Evolutionary conservation across 2,888 invertebrate genomes (phyloP).

Genomic region (Syrista parreyssii): DNA sequence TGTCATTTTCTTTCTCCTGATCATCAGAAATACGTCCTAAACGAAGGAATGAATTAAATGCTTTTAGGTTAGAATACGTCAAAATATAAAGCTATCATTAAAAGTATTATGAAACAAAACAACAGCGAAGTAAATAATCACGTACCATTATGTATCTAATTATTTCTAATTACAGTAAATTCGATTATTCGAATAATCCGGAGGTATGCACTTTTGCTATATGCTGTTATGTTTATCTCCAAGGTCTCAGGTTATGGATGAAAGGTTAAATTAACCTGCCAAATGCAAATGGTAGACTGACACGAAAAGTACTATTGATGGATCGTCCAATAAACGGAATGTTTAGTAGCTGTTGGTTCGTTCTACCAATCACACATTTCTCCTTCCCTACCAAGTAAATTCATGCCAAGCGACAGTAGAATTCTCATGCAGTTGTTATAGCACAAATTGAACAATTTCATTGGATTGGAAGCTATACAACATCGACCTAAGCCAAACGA

Average conservation of each 20-base stretch:
- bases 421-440: not conserved
- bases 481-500: not conserved
- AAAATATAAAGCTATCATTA: not conserved
- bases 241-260: constrained; percentile 38
- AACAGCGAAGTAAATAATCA: not conserved
- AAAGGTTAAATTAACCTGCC: constrained; percentile 42
- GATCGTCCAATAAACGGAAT: not conserved
- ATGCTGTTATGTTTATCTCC: constrained; percentile 35
- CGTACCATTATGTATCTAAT: constrained; percentile 45
- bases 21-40: constrained; percentile 98
- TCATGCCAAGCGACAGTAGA: not conserved
- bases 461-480: not conserved
- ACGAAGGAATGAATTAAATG: constrained; percentile 52
- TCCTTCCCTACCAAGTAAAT: not conserved
- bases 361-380: not conserved
- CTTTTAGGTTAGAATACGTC: constrained; percentile 13
- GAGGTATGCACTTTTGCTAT: not conserved
- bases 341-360: not conserved
- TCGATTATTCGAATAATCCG: constrained; percentile 19
- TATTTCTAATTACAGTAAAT: constrained; percentile 24
- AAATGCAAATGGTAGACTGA: not conserved
- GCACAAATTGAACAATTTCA: not conserved
- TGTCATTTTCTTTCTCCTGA: constrained; percentile 94
- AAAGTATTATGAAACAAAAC: not conserved
- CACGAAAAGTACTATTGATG: not conserved